phyloP scores from a whole-genome alignment of 2,113 vertebrate genomes.

The Cavia porcellus region DNA sequence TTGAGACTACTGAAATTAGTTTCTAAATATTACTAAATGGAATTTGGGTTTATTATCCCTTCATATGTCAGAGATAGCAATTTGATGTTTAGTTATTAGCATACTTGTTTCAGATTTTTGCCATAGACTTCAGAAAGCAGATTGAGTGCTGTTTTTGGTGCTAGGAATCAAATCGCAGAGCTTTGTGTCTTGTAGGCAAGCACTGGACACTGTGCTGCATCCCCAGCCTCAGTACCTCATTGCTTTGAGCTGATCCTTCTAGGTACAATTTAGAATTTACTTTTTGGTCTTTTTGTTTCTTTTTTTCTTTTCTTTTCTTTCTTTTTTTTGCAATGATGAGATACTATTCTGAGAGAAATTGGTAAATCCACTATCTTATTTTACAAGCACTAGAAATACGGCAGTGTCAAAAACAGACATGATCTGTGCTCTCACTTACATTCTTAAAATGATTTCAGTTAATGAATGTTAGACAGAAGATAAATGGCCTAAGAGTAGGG shows the following conservation, averaged over 20 bases:
- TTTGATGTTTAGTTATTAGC: not conserved
- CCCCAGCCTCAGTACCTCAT: not conserved
- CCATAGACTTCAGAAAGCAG: not conserved
- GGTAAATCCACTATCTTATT: not conserved
- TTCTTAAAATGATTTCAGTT: not conserved
- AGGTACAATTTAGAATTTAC: not conserved
- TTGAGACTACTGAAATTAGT: slow-evolving; percentile 21
- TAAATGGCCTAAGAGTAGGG: not conserved
- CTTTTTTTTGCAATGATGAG: not conserved
- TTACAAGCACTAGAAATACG: not conserved
- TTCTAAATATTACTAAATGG: slow-evolving; percentile 39
- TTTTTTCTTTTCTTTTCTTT: not conserved
- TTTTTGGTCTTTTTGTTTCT: not conserved
- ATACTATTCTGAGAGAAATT: not conserved
- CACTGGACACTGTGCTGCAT: not conserved
- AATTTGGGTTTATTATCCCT: not conserved
- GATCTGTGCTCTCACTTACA: not conserved
- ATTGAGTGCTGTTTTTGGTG: not conserved
- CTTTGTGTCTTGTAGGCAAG: too few species aligned
- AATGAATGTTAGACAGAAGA: not conserved
- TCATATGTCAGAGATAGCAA: not conserved
- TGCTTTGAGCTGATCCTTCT: not conserved
- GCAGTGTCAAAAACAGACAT: not conserved
- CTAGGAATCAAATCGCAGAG: not conserved
- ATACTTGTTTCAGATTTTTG: slow-evolving; percentile 43